Conservation (phyloP, 1,140 invertebrate species). For the Tetraneura akinire region DNA sequence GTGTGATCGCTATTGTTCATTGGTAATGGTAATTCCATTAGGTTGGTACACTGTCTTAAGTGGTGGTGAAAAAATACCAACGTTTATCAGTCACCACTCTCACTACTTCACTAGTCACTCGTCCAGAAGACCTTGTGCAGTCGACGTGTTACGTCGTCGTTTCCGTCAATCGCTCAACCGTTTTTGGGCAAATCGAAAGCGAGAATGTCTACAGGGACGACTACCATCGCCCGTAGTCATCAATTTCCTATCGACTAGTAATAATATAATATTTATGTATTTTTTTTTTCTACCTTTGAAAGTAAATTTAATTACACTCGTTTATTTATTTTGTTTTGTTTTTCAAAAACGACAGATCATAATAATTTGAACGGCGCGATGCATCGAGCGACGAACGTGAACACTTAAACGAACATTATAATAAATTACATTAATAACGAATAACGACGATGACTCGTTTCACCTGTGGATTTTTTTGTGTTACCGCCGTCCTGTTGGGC, state of each 20-base stretch:
- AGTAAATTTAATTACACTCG: neutral
- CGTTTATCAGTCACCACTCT: conserved; percentile 29
- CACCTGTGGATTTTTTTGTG: neutral
- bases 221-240: neutral
- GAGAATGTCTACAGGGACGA: conserved; percentile 16
- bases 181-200: neutral
- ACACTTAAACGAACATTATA: neutral
- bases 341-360: neutral
- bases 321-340: neutral
- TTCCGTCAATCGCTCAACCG: neutral
- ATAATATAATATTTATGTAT: neutral
- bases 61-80: conserved; percentile 30
- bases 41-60: conserved; percentile 31
- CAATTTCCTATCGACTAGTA: neutral
- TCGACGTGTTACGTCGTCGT: neutral
- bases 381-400: neutral
- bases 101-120: too few relatives aligned
- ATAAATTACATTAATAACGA: too few relatives aligned
- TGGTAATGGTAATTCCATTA: neutral
- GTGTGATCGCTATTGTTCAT: neutral
- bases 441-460: neutral
- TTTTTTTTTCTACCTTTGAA: neutral
- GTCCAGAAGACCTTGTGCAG: conserved; percentile 29
- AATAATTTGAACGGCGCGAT: neutral
- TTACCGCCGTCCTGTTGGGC: neutral